Evolutionary conservation across 2,888 invertebrate species (phyloP).

Genomic region (Drosophila melanosoma): DNA sequence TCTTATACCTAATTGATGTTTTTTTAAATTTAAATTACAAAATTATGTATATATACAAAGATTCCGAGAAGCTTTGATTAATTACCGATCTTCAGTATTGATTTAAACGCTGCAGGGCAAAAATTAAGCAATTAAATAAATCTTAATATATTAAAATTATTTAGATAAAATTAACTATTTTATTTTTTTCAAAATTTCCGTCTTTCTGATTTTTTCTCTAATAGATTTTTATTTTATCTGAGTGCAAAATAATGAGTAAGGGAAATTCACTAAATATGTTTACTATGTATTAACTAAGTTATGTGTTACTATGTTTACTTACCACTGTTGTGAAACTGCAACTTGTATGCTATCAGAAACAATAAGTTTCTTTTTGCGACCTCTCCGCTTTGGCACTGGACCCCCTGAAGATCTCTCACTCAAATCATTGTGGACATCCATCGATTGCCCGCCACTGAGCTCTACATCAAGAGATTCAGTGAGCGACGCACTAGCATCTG

Average conservation of each 20-base stretch:
- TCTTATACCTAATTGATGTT: too few relatives aligned
- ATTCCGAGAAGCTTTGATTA: too few relatives aligned
- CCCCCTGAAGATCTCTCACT: conserved; percentile 12
- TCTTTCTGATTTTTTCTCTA: too few relatives aligned
- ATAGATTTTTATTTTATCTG: background rate
- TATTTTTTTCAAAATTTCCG: too few relatives aligned
- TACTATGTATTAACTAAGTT: background rate
- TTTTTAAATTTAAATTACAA: too few relatives aligned
- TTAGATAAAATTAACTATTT: too few relatives aligned
- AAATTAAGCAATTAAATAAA: too few relatives aligned
- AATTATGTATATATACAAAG: too few relatives aligned
- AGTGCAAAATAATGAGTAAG: background rate
- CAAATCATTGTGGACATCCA: conserved; percentile 27
- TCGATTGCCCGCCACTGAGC: conserved; percentile 15
- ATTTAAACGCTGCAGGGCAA: too few relatives aligned
- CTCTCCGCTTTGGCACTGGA: conserved; percentile 90
- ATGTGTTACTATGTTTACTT: conserved; percentile 12
- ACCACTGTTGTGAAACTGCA: conserved; percentile 48
- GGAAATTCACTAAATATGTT: background rate
- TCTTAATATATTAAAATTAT: too few relatives aligned
- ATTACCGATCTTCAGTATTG: too few relatives aligned
- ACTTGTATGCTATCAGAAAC: conserved; percentile 31
- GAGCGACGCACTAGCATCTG: background rate
- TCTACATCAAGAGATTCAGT: conserved; percentile 22
- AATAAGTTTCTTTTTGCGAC: conserved; percentile 92